Base-by-base conservation (phyloP, 1,140 invertebrate species). In the Anastatus disparis region DNA sequence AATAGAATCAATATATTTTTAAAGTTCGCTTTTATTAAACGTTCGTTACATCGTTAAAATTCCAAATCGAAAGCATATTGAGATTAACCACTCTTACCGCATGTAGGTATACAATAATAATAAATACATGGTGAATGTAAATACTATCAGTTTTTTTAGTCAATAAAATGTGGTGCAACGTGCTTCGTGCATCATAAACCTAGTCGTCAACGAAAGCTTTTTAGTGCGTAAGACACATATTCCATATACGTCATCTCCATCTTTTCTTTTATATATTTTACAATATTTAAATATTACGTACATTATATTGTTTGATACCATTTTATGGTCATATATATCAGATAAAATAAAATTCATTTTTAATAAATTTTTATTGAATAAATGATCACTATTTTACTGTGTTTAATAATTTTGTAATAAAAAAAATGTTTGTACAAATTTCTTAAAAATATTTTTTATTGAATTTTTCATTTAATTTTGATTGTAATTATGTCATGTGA, bases 41-140 rank as follows among this genome's bases (percentile, higher is more conserved):
- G 48, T 75, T 76, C 72, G 74, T 77, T 79, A 78, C 72, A 76
- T 77, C 61, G 46, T 71, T 77, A 70, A 77, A 78, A 73, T 75
- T 76, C 70, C 20, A 74, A 75, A 72, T 76, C 31, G 50, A 78
- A 75, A 75, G 73, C 59, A 73, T 69, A 63, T 53, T 40, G 24
- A 13, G 9, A 40, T 15, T 42, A 31, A 20, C 42, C 20, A 35
- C 24, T 48, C 44, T 63, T 52, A 29, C 24, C 3, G 24, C 20
- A 38, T 50, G 29, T 9, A 38, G 3, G 4, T 42, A 27, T 29
- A n/a, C 22, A 59, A 46, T 40, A 24, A n/a, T n/a, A n/a, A 24
- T 69, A n/a, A 56, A 53, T 69, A 62, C 17, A 53, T 38, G 22
- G 7, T 20, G 1, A 42, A 62, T 62, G 15, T 29, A 62, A 17